Evolutionary conservation across 2,888 invertebrate species (phyloP).

Genomic region (Diplazon laetatorius): DNA sequence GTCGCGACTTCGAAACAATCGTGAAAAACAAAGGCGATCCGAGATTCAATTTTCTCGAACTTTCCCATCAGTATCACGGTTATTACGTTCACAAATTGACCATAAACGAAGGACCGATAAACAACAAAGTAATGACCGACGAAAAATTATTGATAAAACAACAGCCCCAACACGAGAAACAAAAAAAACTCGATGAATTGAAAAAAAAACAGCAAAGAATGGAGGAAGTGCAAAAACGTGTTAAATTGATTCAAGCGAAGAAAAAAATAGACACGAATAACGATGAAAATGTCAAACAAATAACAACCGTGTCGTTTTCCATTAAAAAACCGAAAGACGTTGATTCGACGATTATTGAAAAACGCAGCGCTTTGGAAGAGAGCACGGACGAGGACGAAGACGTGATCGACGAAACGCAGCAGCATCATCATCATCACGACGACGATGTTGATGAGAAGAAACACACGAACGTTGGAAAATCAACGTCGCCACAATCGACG

Average conservation of each 20-base stretch:
- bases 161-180: constrained; percentile 79
- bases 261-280: constrained; percentile 79
- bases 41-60: constrained; percentile 93
- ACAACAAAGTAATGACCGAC: constrained; percentile 78
- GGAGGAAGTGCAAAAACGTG: constrained; percentile 80
- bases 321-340: constrained; percentile 92
- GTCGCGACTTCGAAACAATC: constrained; percentile 95
- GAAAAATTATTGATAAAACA: constrained; percentile 79
- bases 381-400: constrained; percentile 85
- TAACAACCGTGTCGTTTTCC: constrained; percentile 90
- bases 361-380: constrained; percentile 89
- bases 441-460: too few relatives aligned
- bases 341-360: constrained; percentile 85
- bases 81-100: constrained; percentile 90
- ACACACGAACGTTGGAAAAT: too few relatives aligned
- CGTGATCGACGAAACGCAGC: too few relatives aligned
- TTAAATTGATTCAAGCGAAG: constrained; percentile 80
- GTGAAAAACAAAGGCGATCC: constrained; percentile 92
- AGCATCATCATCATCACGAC: too few relatives aligned
- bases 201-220: constrained; percentile 80
- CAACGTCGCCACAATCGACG: constrained; percentile 75
- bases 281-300: constrained; percentile 71
- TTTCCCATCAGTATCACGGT: constrained; percentile 89
- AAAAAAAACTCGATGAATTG: constrained; percentile 79
- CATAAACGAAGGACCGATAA: constrained; percentile 80